Evolutionary conservation across 2,888 invertebrate genomes (phyloP).

Genomic region (Netelia fuscicornis): DNA sequence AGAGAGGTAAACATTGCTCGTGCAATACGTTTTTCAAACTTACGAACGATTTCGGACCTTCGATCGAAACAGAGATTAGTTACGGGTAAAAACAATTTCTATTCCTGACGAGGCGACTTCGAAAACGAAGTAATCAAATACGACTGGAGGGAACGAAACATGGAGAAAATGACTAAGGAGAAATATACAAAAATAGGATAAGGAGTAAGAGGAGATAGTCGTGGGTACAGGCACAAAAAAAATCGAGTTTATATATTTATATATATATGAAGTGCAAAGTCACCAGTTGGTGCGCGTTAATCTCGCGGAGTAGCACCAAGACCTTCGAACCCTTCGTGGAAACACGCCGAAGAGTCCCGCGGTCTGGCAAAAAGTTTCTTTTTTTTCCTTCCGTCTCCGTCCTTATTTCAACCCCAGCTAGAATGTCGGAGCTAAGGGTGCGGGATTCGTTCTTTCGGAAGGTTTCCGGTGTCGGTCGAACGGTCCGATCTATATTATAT

Average conservation of each 20-base stretch:
- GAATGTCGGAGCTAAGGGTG: constrained; percentile 44
- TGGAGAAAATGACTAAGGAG: background rate
- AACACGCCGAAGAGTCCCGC: constrained; percentile 5
- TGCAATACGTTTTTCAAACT: constrained; percentile 11
- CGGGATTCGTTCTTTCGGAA: constrained; percentile 53
- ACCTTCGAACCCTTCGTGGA: constrained; percentile 47
- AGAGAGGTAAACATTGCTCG: background rate
- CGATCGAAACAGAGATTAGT: background rate
- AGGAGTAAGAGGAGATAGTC: constrained; percentile 19
- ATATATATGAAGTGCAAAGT: constrained; percentile 13
- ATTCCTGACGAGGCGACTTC: background rate
- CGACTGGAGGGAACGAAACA: too few relatives aligned
- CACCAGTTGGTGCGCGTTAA: constrained; percentile 58
- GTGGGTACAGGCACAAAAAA: constrained; percentile 9
- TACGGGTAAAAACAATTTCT: too few relatives aligned
- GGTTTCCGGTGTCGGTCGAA: constrained; percentile 63
- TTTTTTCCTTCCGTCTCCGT: constrained; percentile 19
- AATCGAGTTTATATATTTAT: background rate
- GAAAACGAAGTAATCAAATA: background rate
- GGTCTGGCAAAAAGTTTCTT: constrained; percentile 43
- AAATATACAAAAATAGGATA: constrained; percentile 6
- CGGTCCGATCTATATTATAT: constrained; percentile 15
- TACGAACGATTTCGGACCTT: background rate
- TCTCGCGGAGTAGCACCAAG: constrained; percentile 35
- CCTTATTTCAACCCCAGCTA: constrained; percentile 31